Evolutionary conservation across 2,113 vertebrate species (phyloP), one percentile per base, ranked within the genome.

Genomic region (Dicaeum eximium): DNA sequence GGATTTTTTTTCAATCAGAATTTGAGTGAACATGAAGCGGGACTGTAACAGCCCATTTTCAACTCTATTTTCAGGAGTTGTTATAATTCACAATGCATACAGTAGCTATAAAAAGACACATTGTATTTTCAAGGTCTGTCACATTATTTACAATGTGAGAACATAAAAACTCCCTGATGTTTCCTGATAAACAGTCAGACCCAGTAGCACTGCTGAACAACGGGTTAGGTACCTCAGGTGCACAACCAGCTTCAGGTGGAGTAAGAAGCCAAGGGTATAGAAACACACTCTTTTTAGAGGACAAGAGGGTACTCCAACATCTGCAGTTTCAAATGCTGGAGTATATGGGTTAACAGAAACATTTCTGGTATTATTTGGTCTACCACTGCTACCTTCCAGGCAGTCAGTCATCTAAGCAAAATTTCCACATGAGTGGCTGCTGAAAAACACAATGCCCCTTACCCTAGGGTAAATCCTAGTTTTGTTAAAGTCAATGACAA

Each of bases 111-210:
- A 97, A 97, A 97, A 96, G 88, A 90, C 83, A 88, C 85, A 96
- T 96, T 97, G 92, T 96, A 92, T 95, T 97, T 97, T 97, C 96
- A 97, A 97, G 96, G 97, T 97, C 96, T 97, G 96, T 93, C 96
- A 95, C 96, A 79, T 95, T 95, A 96, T 96, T 97, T 97, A 96
- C 92, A 87, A 84, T 93, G 71, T 91, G 95, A 67, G 67, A 95
- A 88, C 74, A 86, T 70, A 95, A 94, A 95, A 88, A 28, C 78
- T 82, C 75, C 91, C 75, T 93, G 93, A 95, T 94, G 88, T 80
- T 94, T 92, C 82, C 69, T 80, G 85, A 88, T 96, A 96, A 96
- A 95, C 79, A 95, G 82, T 91, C 90, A 94, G 82, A 92, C 37
- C 60, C 56, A 83, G 71, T 60, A 88, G 88, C 88, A 57, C 60